These are phyloP conservation scores for Eupithecia abbreviata DNA, from an alignment of 2,888 invertebrate species.

Conservation along the genomic window DNA sequence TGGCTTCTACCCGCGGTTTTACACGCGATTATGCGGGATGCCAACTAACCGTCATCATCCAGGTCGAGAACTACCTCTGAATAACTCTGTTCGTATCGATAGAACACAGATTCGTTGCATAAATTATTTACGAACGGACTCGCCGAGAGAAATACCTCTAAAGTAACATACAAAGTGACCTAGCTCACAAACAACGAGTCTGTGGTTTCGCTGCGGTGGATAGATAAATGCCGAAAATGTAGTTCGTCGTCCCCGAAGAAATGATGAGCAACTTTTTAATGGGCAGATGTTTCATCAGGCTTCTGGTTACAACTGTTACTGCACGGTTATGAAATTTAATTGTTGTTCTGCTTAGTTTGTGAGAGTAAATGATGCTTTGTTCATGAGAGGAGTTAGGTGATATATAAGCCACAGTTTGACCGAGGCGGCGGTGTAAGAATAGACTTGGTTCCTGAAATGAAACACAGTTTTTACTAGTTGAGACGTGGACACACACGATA, in stretches of 20 bases:
- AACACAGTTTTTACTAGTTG: too few species aligned
- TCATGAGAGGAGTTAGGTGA: not conserved
- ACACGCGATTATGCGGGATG: too few species aligned
- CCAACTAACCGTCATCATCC: too few species aligned
- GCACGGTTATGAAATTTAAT: slow-evolving; percentile 37
- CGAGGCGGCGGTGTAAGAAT: too few species aligned
- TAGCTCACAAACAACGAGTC: not conserved
- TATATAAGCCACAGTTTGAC: not conserved
- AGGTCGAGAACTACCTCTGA: too few species aligned
- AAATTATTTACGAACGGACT: too few species aligned
- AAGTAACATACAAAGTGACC: not conserved
- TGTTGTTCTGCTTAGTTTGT: slow-evolving; percentile 33
- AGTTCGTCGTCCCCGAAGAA: slow-evolving; percentile 46
- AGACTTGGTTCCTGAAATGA: too few species aligned
- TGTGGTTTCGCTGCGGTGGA: slow-evolving; percentile 38
- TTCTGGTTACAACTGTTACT: slow-evolving; percentile 41
- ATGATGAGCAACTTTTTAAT: slow-evolving; percentile 53
- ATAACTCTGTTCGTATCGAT: too few species aligned
- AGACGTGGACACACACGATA: too few species aligned
- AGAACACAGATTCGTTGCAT: too few species aligned
- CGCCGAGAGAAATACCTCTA: too few species aligned
- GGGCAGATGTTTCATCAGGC: slow-evolving; percentile 41
- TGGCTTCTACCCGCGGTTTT: too few species aligned
- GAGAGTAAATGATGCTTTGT: not conserved
- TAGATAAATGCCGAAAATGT: slow-evolving; percentile 43